Base-by-base conservation (phyloP, 1,140 invertebrate genomes). In the Papilio polyxenes region DNA sequence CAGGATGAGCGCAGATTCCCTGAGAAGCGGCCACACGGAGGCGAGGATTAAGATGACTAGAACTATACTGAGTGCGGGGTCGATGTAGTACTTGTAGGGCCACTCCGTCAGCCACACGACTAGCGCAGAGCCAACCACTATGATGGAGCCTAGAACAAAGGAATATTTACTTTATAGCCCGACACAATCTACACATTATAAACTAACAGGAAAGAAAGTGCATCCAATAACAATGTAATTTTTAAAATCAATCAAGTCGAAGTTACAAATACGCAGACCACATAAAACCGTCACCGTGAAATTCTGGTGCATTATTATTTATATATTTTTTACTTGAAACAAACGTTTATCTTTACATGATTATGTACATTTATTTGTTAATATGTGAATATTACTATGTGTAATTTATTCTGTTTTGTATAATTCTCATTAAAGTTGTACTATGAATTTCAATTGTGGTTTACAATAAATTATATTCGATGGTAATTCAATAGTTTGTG, bases 51-150 rank as follows among this genome's bases (percentile, higher is more conserved):
- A 94, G 15, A 97, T 94, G 3, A 98, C 98, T 84, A 98, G 95
- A 9, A 98, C 91, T 83, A 98, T 96, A 95, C 98, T 99, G 75
- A 99, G 96, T 31, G 97, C 97, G 23, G 99, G 99, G 95, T 99
- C 99, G 86, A 99, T 97, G 92, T 99, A 99, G 90, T 95, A 96
- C 85, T 95, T 96, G 89, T 97, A 97, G 82, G 97, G 89, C 97
- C 97, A 98, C 5, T 98, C 95, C 0, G 98, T 98, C 56, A 97
- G 94, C 97, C 97, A 98, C 31, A 99, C 98, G 53, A 96, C 95
- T 65, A 99, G 92, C 5, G 98, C 98, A 76, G 98, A 99, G 80
- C 98, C 97, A 37, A 99, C 97, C 6, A 99, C 99, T 91, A 99
- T 99, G 0, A 99, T 97, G 3, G 99, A 99, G 75, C 98, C 94